Base-by-base conservation (phyloP, 2,888 invertebrate species). In the Catocala fraxini region DNA sequence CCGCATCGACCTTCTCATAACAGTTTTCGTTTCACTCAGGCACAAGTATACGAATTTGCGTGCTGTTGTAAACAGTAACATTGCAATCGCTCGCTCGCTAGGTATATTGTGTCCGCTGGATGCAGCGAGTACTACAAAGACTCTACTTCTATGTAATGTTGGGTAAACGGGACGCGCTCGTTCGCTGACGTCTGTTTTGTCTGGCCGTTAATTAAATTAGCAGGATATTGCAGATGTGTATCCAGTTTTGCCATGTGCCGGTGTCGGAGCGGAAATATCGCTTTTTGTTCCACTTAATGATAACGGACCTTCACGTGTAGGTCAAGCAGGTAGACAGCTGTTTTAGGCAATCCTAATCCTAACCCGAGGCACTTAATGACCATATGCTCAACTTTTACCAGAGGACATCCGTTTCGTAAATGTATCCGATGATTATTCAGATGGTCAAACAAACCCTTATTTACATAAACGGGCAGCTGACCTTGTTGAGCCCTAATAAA, bases 311-410 rank as follows among this genome's bases (percentile, higher is more conserved):
- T 81, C 77, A 72, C 77, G 81, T 81, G 75, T 82, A 78, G 88
- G 85, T 87, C 91, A 85, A 79, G 75, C 83, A 91, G 89, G 90
- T 90, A 91, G 87, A 79, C 88, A 87, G 89, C 85, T 89, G 88
- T 79, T 82, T 80, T 73, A 75, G 79, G 75, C 79, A 85, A 83
- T 84, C 83, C 62, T 71, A 85, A 83, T 84, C 83, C 62, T 71
- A 67, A 64, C 65, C 68, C 63, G 63, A 67, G 43, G 45, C 58
- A 59, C 59, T 65, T 81, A 83, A 82, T 82, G 76, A 76, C 73
- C 82, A 81, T 80, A 70, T 83, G 82, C 82, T 68, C 74, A 63
- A 68, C 79, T 79, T 80, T 89, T 90, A 89, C 84, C 90, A 89
- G 75, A 87, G 80, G 79, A 81, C 65, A 75, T 77, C 82, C 77